Conservation (phyloP, 2,797 vertebrate species). For the Aeoliscus strigatus region DNA sequence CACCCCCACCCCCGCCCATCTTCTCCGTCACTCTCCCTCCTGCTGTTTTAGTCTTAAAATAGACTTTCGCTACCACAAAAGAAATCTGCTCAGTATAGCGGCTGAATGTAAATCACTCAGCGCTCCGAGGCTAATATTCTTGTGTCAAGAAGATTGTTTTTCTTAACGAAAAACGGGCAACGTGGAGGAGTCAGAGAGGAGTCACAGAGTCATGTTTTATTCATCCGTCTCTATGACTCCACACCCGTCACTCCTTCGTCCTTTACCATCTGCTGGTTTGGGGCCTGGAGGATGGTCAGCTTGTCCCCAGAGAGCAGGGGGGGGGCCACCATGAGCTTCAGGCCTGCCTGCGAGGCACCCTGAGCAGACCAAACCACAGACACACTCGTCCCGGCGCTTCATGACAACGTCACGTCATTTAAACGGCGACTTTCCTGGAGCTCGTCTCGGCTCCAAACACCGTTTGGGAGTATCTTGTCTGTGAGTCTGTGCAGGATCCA, state of each 20-base stretch:
- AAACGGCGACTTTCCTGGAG: no score
- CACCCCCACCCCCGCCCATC: no score
- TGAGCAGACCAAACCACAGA: conserved; percentile 50
- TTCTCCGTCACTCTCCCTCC: no score
- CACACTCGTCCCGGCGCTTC: conserved; percentile 42
- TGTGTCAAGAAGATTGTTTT: conserved; percentile 10
- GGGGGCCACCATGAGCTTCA: conserved; percentile 24
- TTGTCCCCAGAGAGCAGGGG: conserved; percentile 35
- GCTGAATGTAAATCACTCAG: conserved; percentile 33
- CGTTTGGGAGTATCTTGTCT: no score
- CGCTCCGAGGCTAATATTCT: conserved; percentile 23
- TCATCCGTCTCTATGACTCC: no score
- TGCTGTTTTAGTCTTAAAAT: no score
- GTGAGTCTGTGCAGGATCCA: no score
- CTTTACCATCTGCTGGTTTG: conserved; percentile 48
- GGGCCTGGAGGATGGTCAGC: conserved; percentile 30
- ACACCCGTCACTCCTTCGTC: conserved; percentile 18
- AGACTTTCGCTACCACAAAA: conserved; percentile 26
- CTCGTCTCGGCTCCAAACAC: no score
- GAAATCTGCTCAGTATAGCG: conserved; percentile 20
- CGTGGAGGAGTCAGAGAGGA: conserved; percentile 52
- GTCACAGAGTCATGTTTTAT: conserved; percentile 63
- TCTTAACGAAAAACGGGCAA: conserved; percentile 16
- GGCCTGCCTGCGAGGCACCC: conserved; percentile 43
- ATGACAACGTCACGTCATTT: no score